phyloP scores from a whole-genome alignment of 2,888 invertebrate species.

The Pantelozetes paolii region DNA sequence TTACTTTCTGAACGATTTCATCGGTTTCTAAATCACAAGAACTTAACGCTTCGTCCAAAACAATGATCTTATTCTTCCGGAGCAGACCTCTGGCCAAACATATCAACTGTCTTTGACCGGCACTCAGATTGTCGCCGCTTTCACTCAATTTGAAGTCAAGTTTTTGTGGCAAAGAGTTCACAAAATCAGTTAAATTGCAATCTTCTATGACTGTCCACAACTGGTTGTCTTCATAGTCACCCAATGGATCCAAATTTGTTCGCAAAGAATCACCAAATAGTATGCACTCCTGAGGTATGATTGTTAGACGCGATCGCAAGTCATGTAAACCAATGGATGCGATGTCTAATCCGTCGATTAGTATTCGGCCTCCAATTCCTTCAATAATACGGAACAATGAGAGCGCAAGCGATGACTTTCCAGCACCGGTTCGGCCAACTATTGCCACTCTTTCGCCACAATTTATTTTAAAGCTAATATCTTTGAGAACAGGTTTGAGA shows the following conservation, averaged over 20 bases:
- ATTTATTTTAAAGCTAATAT: background rate
- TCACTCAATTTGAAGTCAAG: slow-evolving; percentile 55
- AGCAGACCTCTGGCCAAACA: background rate
- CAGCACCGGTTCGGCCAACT: slow-evolving; percentile 20
- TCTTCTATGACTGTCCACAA: slow-evolving; percentile 59
- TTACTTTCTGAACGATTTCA: background rate
- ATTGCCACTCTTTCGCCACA: slow-evolving; percentile 6
- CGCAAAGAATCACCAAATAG: background rate
- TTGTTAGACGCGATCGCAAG: background rate
- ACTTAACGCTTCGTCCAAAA: background rate
- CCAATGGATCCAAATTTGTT: background rate
- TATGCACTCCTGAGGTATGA: background rate
- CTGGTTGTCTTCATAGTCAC: slow-evolving; percentile 53
- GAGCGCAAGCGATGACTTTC: slow-evolving; percentile 17
- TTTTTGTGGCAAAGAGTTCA: slow-evolving; percentile 50
- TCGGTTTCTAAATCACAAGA: background rate
- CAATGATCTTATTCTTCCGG: background rate
- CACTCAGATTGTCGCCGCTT: slow-evolving; percentile 54
- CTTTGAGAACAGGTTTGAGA: background rate
- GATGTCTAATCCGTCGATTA: slow-evolving; percentile 51
- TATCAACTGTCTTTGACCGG: background rate
- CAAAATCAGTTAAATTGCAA: slow-evolving; percentile 56
- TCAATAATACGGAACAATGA: slow-evolving; percentile 52
- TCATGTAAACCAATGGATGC: slow-evolving; percentile 49
- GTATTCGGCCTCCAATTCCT: slow-evolving; percentile 50